phyloP scores from a whole-genome alignment of 1,140 invertebrate genomes.

The Globodera rostochiensis region DNA sequence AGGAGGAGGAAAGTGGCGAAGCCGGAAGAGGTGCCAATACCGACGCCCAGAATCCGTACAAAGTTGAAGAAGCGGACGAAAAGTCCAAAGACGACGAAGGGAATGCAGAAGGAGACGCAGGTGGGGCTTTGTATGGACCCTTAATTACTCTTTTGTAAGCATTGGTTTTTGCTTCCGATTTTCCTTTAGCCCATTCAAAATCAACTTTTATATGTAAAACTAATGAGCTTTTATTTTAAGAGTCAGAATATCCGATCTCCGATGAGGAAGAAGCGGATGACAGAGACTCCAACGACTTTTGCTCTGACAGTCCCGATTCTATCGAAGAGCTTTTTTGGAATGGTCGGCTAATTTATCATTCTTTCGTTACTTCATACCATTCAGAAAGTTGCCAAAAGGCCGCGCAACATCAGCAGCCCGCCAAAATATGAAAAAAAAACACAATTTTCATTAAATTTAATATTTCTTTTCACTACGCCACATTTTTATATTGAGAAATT shows the following conservation, averaged over 20 bases:
- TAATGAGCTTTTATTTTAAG: neutral
- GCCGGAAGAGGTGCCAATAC: neutral
- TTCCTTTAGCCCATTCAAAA: too few relatives aligned
- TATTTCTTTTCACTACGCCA: too few relatives aligned
- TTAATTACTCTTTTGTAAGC: neutral
- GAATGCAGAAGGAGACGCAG: neutral
- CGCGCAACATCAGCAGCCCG: neutral
- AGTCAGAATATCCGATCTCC: neutral
- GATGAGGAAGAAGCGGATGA: neutral
- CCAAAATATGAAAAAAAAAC: neutral
- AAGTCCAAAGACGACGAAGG: neutral
- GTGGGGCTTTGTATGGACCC: neutral
- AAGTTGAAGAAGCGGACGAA: neutral
- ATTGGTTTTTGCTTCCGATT: too few relatives aligned
- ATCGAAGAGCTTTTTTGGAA: neutral
- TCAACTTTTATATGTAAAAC: too few relatives aligned
- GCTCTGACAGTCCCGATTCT: neutral
- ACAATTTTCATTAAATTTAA: neutral
- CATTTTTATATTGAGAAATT: too few relatives aligned
- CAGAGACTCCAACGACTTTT: neutral
- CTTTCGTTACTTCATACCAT: neutral
- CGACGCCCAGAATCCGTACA: neutral
- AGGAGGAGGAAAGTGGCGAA: neutral
- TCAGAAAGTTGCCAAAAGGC: neutral
- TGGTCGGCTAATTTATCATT: neutral